These are phyloP conservation scores for Trachemys scripta DNA, from an alignment of 2,113 vertebrate species.

Conservation along the genomic window DNA sequence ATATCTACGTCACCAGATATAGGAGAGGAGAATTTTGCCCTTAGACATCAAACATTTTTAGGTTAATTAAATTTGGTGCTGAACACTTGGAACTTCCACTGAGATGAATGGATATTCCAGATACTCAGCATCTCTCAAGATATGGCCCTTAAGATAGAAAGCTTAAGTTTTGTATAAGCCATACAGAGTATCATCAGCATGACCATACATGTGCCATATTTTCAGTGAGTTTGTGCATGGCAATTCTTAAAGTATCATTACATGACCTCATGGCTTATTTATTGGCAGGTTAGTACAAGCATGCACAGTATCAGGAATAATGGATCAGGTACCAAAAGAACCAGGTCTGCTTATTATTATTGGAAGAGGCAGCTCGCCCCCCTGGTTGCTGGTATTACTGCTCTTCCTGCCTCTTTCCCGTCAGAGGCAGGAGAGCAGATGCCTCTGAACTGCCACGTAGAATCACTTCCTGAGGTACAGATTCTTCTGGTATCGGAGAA, in stretches of 20 bases:
- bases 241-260: neutral
- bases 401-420: neutral
- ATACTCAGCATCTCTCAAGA: neutral
- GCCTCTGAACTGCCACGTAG: neutral
- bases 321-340: neutral
- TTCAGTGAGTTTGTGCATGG: fast-evolving
- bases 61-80: neutral
- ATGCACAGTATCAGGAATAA: neutral
- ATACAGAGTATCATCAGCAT: neutral
- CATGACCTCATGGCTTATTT: neutral
- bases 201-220: neutral
- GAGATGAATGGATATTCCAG: neutral
- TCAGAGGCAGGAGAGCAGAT: neutral
- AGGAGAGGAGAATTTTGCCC: neutral
- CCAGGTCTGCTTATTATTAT: neutral
- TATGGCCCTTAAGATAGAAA: neutral
- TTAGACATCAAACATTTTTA: neutral
- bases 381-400: neutral
- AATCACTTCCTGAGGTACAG: too few relatives aligned
- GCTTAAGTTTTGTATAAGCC: neutral
- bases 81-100: neutral
- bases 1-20: neutral
- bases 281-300: neutral
- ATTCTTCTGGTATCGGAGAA: too few relatives aligned
- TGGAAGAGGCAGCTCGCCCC: neutral